Base-by-base conservation (phyloP, 2,797 vertebrate species). In the Salarias fasciatus region DNA sequence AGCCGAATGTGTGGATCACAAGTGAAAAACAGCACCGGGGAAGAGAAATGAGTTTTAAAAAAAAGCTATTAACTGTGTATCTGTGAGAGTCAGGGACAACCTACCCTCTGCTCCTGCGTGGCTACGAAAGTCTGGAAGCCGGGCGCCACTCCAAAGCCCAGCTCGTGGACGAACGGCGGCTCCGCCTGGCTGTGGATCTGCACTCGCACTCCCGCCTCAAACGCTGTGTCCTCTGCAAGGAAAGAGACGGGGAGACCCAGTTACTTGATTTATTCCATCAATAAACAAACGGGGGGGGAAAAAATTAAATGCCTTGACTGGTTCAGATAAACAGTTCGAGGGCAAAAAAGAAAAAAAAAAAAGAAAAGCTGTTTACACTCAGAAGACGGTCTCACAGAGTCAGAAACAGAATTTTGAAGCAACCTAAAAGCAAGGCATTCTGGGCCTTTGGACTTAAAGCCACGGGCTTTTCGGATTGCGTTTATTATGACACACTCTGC, bases 61-160 rank as follows among this genome's bases (percentile, higher is more conserved):
- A 72, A 68, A 69, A 62, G 37, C 48, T 50, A 56, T 78, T 54
- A 54, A 53, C 10, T 45, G 47, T 42, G 45, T 18, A 52, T 67
- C 14, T 43, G 47, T 41, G 41, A 18, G 58, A 47, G 60, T 56
- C 7, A 53, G 38, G 46, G 8, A 55, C 42, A 9, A 86, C 91
- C 57, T 80, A 99, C 98, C 93, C 97, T 94, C 87, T 99, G 98
- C 87, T 99, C 97, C 87, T 99, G 98, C 31, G 96, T 99, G 84
- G 98, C 96, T 62, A 99, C 97, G 13, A 99, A 99, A 0, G 97
- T 99, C 93, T 99, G 98, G 89, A 99, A 99, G 31, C 98, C 98
- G 0, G 97, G 98, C 3, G 98, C 96, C 53, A 99, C 97, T 0
- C 98, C 97, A 4, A 99, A 99, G n/a, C 98, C 98, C 66, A 99